phyloP scores from a whole-genome alignment of 2,888 invertebrate species.

The Melikaiella ostensackeni region DNA sequence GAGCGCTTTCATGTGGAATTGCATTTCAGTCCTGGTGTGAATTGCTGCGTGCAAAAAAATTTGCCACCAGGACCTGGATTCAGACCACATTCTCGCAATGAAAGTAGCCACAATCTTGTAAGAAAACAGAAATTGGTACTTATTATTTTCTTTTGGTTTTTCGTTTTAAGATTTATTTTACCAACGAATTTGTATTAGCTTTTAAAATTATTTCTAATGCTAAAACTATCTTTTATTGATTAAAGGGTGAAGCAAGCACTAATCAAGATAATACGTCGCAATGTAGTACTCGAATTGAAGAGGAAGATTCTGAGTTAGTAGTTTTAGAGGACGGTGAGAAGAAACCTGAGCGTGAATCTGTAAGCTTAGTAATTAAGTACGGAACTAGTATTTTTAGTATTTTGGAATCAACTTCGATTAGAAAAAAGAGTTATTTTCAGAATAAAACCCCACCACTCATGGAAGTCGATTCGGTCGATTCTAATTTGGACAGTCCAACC shows the following conservation, averaged over 20 bases:
- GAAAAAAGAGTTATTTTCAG: constrained; percentile 51
- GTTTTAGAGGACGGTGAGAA: constrained; percentile 69
- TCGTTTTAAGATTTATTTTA: constrained; percentile 11
- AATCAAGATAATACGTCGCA: constrained; percentile 69
- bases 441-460: constrained; percentile 65
- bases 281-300: constrained; percentile 83
- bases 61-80: constrained; percentile 95
- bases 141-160: constrained; percentile 28
- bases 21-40: constrained; percentile 99
- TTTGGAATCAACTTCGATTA: background rate
- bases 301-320: constrained; percentile 77
- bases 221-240: constrained; percentile 31
- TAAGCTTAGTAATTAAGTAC: constrained; percentile 49
- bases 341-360: constrained; percentile 60
- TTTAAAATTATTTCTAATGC: background rate
- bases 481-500: constrained; percentile 70
- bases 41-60: constrained; percentile 97
- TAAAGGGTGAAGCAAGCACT: constrained; percentile 65
- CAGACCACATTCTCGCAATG: constrained; percentile 93
- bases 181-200: too few species aligned
- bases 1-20: constrained; percentile 98
- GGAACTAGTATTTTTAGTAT: background rate
- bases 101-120: constrained; percentile 80
- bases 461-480: constrained; percentile 68
- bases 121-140: constrained; percentile 29